Evolutionary conservation across 2,888 invertebrate species (phyloP).

Genomic region (Geophilus truncorum): DNA sequence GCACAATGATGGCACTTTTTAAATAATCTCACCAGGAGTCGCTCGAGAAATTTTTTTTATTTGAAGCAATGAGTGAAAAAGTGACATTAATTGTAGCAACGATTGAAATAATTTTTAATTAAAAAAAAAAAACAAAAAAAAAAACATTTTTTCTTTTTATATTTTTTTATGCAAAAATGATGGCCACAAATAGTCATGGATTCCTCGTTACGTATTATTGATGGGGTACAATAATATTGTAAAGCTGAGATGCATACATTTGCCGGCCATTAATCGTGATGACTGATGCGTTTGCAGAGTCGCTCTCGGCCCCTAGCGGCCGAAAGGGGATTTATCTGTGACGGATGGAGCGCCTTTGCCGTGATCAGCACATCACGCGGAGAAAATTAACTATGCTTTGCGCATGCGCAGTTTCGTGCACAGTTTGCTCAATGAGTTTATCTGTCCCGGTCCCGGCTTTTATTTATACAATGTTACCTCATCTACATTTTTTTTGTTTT

Average conservation of each 20-base stretch:
- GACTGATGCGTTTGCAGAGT: conserved; percentile 5
- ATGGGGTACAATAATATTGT: neutral
- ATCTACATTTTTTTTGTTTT: neutral
- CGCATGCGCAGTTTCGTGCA: conserved; percentile 2
- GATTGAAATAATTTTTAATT: neutral
- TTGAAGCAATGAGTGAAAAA: neutral
- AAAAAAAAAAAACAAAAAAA: no score
- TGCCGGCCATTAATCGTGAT: conserved; percentile 3
- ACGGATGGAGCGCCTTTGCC: conserved; percentile 14
- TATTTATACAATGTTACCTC: neutral
- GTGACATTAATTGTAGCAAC: neutral
- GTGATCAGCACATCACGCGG: conserved; percentile 8
- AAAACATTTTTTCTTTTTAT: neutral
- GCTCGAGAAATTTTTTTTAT: no score
- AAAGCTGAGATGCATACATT: neutral
- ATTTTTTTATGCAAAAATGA: neutral
- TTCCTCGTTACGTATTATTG: neutral
- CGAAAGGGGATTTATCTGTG: conserved; percentile 11
- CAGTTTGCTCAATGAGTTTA: neutral
- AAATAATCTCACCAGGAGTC: neutral
- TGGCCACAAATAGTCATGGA: neutral
- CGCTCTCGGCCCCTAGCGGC: neutral
- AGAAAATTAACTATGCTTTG: conserved; percentile 1
- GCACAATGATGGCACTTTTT: neutral
- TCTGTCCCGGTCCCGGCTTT: neutral